phyloP scores from a whole-genome alignment of 2,888 invertebrate genomes.

The Phyllotreta cruciferae region DNA sequence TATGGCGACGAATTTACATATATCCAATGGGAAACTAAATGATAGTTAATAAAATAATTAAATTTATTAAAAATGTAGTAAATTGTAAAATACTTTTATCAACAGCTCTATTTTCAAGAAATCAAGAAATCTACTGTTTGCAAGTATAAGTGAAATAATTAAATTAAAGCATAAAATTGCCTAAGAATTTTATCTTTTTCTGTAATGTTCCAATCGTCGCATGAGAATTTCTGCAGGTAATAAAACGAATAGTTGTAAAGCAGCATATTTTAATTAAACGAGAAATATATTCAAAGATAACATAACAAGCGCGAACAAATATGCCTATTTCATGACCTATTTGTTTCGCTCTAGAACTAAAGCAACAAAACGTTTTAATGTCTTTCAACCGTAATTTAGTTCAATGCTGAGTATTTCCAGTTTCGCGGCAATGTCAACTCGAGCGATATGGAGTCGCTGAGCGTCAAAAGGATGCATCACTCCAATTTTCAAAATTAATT shows the following conservation, averaged over 20 bases:
- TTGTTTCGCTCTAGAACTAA: not conserved
- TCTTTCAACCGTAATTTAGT: constrained; percentile 15
- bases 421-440: constrained; percentile 9
- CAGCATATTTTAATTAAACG: no score
- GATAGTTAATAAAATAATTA: not conserved
- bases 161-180: not conserved
- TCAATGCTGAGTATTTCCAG: constrained; percentile 14
- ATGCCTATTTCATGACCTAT: constrained; percentile 14
- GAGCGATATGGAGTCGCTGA: not conserved
- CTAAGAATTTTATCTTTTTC: no score
- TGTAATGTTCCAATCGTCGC: no score
- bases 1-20: not conserved
- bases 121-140: not conserved
- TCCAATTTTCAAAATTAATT: constrained; percentile 10
- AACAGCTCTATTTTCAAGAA: no score
- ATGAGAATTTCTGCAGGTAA: no score
- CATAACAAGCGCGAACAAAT: not conserved
- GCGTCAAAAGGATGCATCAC: constrained; percentile 3
- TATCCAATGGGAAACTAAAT: no score
- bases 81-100: no score
- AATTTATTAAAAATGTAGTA: no score
- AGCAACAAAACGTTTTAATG: constrained; percentile 9
- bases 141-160: not conserved
- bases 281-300: not conserved
- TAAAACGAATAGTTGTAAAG: no score